Evolutionary conservation across 35 echinoderm and acorn worm species (phyloP), one percentile per base, ranked within the genome.

Genomic region (Lytechinus variegatus): DNA sequence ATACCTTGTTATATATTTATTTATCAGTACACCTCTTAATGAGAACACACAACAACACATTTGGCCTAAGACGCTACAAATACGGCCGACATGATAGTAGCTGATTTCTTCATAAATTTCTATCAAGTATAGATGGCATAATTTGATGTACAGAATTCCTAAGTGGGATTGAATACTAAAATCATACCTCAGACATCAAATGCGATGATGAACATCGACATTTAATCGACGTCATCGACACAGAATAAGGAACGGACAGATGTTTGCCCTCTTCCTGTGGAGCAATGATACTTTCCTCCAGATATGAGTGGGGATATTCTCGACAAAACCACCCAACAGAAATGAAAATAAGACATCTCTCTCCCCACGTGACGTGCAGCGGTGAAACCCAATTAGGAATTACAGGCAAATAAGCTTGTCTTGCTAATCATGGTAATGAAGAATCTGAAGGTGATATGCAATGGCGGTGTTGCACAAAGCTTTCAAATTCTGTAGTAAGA

Each of bases 301-400:
- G 66, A 79, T 24, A 79, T 79, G 5, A 79, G 16, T 24, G 19
- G 66, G 6, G 66, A 79, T 79, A n/a, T 79, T 79, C 66, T 24
- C 19, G 66, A 16, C 66, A 79, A 79, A 71, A 71, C n/a, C 19
- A 5, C 19, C 19, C 4, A 79, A 7, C 6, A 79, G 14, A 16
- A 19, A 79, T 79, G 66, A 79, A 79, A 79, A 79, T 79, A 79
- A 79, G 66, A 79, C 66, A 79, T 79, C 66, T 79, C 21, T 14
- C 66, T 24, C n/a, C 66, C 66, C 66, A 79, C 66, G 19, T 72
- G 61, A n/a, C 19, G 61, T 24, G n/a, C 5, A 24, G 66, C 66
- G 66, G 66, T 79, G 66, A 79, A 79, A 79, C 66, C n/a, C 66
- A 79, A 79, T 79, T 79, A 79, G 66, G 66, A 79, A 79, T 79